Base-by-base conservation (phyloP, 2,888 invertebrate genomes). In the Stenchaetothrips biformis region DNA sequence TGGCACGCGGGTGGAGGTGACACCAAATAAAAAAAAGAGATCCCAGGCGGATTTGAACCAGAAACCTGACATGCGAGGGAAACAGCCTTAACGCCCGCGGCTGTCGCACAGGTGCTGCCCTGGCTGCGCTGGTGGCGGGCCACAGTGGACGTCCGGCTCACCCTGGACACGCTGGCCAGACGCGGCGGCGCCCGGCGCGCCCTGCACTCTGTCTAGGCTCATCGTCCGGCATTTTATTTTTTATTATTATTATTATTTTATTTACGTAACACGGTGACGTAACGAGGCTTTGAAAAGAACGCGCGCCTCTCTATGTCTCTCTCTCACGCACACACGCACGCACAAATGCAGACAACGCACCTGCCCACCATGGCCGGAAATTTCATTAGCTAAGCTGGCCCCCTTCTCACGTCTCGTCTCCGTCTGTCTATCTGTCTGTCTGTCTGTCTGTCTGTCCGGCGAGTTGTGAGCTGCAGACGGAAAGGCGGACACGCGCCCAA, bases 71-170 rank as follows among this genome's bases (percentile, higher is more conserved):
- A n/a, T n/a, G n/a, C 53, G 9, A 8, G 0, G 11, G 53, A 4
- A 53, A 13, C 21, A 3, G 67, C 21, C 67, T 18, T 21, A 21
- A 21, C 21, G 4, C 1, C 53, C 13, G 67, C 21, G 18, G 67
- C 21, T 21, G 67, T 53, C 13, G 9, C 16, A 7, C 67, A 74
- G 67, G 67, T 74, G 67, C 11, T 21, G 67, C 67, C 67, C 21
- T 74, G 67, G 67, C 67, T 74, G 67, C 67, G 67, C 67, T 74
- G 67, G 67, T 74, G 67, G 67, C 67, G 67, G 21, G 25, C 21
- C 67, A 11, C 25, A 11, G 67, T 74, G 67, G 67, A 74, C 67
- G 67, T 74, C 21, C 67, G 67, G 7, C 67, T 74, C 25, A 74
- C 25, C 21, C 67, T 21, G 67, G 67, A 67, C 21, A n/a, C 21